These are phyloP conservation scores for Merops nubicus DNA, from an alignment of 2,113 vertebrate genomes.

Conservation along the genomic window DNA sequence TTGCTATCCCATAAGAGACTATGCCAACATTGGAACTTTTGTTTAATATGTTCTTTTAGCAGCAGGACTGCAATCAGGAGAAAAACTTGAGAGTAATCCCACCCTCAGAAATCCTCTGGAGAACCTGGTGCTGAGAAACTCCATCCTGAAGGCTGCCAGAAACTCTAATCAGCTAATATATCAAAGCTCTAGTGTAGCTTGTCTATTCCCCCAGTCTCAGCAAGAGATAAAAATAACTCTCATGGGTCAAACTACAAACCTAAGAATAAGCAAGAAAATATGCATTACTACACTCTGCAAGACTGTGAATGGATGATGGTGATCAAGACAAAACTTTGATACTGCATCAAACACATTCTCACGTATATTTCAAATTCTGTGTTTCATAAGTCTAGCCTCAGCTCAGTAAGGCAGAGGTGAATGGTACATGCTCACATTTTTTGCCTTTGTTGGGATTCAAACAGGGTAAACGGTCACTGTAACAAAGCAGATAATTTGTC, in stretches of 20 bases:
- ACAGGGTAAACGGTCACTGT: neutral
- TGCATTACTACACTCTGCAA: slow-evolving; percentile 51
- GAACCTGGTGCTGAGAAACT: slow-evolving; percentile 42
- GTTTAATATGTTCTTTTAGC: slow-evolving; percentile 22
- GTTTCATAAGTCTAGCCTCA: neutral
- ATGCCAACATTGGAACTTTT: neutral
- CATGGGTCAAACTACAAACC: slow-evolving; percentile 8
- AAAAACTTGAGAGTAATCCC: neutral
- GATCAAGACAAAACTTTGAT: slow-evolving; percentile 21
- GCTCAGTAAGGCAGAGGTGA: neutral
- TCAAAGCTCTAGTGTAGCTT: slow-evolving; percentile 26
- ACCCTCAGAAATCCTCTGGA: slow-evolving; percentile 42
- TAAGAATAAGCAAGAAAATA: slow-evolving; percentile 55
- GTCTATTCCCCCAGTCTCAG: neutral
- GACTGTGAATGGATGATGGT: slow-evolving; percentile 34
- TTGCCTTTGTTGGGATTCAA: neutral
- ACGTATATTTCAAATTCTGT: neutral
- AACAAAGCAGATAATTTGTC: neutral
- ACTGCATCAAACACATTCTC: slow-evolving; percentile 11
- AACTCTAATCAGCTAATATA: slow-evolving; percentile 44
- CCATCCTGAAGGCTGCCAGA: slow-evolving; percentile 29
- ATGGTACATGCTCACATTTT: neutral
- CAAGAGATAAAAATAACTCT: slow-evolving; percentile 45
- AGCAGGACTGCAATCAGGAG: neutral
- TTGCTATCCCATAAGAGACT: neutral